Percentiles rank a stretch among this genome's conserved stretches.
phyloP scores from a whole-genome alignment of 2,113 vertebrate species.

The Callaeas wilsoni region DNA sequence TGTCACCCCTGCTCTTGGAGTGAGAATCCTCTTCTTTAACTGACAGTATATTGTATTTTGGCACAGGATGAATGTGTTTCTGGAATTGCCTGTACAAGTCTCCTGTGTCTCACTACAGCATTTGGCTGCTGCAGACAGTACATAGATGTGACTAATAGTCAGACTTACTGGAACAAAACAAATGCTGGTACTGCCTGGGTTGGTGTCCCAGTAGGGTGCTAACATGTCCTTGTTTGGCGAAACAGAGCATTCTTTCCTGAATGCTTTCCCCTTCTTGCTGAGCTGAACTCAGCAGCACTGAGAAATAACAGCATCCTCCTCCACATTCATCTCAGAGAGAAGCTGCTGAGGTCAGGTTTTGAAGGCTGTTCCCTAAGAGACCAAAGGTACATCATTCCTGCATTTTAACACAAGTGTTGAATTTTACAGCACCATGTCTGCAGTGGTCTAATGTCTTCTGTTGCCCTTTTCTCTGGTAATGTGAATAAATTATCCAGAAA shows the following conservation, averaged over 20 bases:
- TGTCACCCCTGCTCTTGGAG: neutral
- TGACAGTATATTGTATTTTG: neutral
- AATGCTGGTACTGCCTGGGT: neutral
- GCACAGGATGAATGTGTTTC: neutral
- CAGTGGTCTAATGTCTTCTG: neutral
- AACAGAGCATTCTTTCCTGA: neutral
- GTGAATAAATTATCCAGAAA: neutral
- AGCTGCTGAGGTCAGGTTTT: neutral
- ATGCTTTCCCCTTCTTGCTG: neutral
- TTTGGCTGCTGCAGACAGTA: neutral
- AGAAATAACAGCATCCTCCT: neutral
- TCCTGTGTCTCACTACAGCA: neutral
- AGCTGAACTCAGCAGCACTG: neutral
- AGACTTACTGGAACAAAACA: neutral
- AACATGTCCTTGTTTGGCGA: neutral
- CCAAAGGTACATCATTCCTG: neutral
- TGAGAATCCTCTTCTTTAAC: neutral
- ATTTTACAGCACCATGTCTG: neutral
- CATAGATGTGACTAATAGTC: neutral
- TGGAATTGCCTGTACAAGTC: neutral
- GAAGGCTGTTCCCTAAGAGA: neutral
- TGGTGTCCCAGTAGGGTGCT: neutral
- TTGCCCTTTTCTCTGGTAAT: neutral
- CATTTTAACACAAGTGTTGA: neutral
- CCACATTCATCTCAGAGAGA: neutral